Evolutionary conservation across 2,797 vertebrate genomes (phyloP), one percentile per base, ranked within the genome.

Genomic region (Semotilus atromaculatus): DNA sequence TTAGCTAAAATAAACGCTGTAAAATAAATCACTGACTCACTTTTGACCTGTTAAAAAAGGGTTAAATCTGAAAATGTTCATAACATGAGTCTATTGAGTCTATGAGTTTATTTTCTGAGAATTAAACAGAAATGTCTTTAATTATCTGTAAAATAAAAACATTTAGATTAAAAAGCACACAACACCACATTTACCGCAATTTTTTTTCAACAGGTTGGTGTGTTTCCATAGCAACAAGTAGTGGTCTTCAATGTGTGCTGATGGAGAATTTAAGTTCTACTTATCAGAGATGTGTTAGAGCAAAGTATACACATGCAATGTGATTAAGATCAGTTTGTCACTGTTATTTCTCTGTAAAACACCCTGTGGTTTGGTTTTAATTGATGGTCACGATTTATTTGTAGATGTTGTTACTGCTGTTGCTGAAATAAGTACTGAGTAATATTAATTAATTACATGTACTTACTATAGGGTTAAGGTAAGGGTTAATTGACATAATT

Each of bases 151-250:
- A 23, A 48, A 34, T 26, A 19, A 51, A 53, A 51, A n/a, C 21
- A 21, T 13, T 77, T 23, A 26, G 43, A 66, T 75, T 62, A 68
- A 53, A 16, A 6, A 31, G 26, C 11, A 60, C 45, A 23, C 21
- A 10, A 51, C 26, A 40, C 75, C 8, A 8, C 26, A 64, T 78
- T 64, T 64, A 45, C 1, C 13, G 2, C 7, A n/a, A 4, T 40
- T 77, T 43, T 43, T 38, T 58, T 81, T 31, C 26, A 74, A 40
- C 23, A n/a, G 4, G 13, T 36, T 71, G 75, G 70, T 76, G 9
- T 51, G 77, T 85, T 81, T 70, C 67, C 71, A 77, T 67, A 85
- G 85, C 62, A 86, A 86, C 51, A 38, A 21, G n/a, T 60, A 36
- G 43, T 71, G 23, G 29, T 78, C 43, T 74, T 60, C 72, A 36